Percentiles rank a stretch among this genome's conserved stretches.
Evolutionary conservation across 2,797 vertebrate genomes (phyloP).

Genomic region (Tadarida brasiliensis): DNA sequence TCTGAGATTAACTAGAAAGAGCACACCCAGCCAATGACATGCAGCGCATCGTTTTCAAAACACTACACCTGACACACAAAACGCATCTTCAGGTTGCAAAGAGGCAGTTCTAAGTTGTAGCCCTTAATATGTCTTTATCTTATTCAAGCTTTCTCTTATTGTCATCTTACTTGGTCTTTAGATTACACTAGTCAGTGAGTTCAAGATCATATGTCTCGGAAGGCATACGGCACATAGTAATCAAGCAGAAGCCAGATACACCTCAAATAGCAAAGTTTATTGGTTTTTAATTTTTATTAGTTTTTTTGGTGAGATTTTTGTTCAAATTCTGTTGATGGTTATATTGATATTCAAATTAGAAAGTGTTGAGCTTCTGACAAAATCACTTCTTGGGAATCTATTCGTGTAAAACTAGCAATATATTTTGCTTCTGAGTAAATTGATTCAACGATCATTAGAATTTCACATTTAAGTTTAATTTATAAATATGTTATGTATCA

Average conservation of each 20-base stretch:
- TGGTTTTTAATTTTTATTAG: conserved; percentile 17
- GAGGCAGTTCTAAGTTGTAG: neutral
- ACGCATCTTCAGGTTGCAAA: neutral
- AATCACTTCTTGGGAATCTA: neutral
- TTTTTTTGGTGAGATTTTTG: neutral
- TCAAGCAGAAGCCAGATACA: neutral
- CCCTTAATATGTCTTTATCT: neutral
- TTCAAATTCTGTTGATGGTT: neutral
- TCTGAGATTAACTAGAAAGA: neutral
- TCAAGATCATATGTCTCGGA: neutral
- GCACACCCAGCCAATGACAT: neutral
- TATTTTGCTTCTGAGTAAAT: conserved; percentile 28
- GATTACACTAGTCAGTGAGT: neutral
- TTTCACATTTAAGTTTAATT: conserved; percentile 38
- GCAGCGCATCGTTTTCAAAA: neutral
- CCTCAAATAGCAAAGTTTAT: neutral
- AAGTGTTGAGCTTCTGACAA: neutral
- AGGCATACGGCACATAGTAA: neutral
- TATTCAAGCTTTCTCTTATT: neutral
- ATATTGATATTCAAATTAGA: neutral
- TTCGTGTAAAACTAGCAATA: neutral
- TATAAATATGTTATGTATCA: neutral
- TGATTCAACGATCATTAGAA: conserved; percentile 1
- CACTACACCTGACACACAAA: neutral
- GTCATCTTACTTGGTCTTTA: neutral